Base-by-base conservation (phyloP, 2,113 vertebrate genomes). In the Calonectris borealis region DNA sequence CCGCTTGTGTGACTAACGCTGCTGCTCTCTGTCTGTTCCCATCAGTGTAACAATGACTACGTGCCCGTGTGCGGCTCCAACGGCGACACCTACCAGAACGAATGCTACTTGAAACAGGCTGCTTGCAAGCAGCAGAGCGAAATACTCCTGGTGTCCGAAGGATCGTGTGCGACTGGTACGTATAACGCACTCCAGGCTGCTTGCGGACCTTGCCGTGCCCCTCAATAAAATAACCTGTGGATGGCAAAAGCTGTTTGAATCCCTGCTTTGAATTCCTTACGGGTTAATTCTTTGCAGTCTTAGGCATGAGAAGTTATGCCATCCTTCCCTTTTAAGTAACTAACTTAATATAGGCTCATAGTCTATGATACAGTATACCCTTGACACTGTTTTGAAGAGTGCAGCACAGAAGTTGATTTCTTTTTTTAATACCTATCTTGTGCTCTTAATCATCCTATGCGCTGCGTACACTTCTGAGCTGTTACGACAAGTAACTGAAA, bases 81-180 rank as follows among this genome's bases (percentile, higher is more conserved):
- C 60, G 99, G 99, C 6, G 99, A 99, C 97, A 99, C 99, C 98
- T 99, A 99, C 97, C 99, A 99, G 98, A 99, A 99, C 0, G 99
- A 99, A 61, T 99, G 99, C 96, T 99, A 99, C 97, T 98, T 99
- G 97, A 98, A 99, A 48, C 99, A 99, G 89, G 99, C 99, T n/a
- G 99, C 99, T 76, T 99, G 99, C 98, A 99, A 99, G 95, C 99
- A 99, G 96, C 99, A 99, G 98, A 99, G 98, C 4, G 99, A 99
- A 96, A 99, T 99, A 34, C 98, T 99, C 62, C 98, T 99, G 79
- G 97, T 98, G 90, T 99, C 99, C 5, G 99, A 99, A 92, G 99
- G 99, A 38, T 99, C 99, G 1, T 99, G 99, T 95, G 99, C 99
- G 22, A 98, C 98, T 18, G 99, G 99, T 99, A 98, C 0, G 99